These are phyloP conservation scores for Lasioglossum lativentre DNA, from an alignment of 2,888 invertebrate genomes.

Conservation along the genomic window DNA sequence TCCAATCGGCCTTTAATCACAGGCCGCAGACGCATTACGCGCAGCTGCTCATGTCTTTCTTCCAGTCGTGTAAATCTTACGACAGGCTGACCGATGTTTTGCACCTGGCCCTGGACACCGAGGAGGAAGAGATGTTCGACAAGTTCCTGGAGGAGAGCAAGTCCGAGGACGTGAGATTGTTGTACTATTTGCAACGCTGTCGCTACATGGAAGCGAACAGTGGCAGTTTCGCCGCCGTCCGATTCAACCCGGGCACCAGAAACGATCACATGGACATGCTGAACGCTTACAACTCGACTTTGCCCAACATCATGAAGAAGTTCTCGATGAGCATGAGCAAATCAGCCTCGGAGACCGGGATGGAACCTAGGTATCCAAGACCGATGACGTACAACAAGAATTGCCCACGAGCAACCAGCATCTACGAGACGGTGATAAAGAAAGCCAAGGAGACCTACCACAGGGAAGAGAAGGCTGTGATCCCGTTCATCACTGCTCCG, in stretches of 20 bases:
- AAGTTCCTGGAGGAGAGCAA: constrained; percentile 88
- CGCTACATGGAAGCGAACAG: constrained; percentile 78
- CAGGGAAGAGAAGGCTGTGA: constrained; percentile 71
- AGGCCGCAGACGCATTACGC: constrained; percentile 79
- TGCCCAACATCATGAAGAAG: constrained; percentile 78
- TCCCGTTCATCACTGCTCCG: constrained; percentile 82
- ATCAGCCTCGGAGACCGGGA: constrained; percentile 33
- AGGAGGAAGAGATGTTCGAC: constrained; percentile 90
- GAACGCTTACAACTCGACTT: constrained; percentile 78
- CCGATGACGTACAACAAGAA: constrained; percentile 80
- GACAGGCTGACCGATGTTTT: constrained; percentile 85
- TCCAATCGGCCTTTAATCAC: constrained; percentile 81
- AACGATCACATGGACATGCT: constrained; percentile 68
- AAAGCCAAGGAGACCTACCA: constrained; percentile 80
- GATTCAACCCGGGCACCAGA: constrained; percentile 27
- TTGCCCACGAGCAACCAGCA: constrained; percentile 58
- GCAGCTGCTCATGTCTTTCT: constrained; percentile 78
- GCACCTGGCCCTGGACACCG: constrained; percentile 87
- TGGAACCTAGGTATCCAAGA: constrained; percentile 73
- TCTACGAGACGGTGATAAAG: constrained; percentile 76
- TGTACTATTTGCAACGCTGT: constrained; percentile 89
- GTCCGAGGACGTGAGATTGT: constrained; percentile 88
- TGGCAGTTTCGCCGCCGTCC: constrained; percentile 42
- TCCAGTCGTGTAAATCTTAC: constrained; percentile 78
- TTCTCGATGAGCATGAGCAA: constrained; percentile 68